phyloP scores from a whole-genome alignment of 2,113 vertebrate species.

The Cyprinodon variegatus region DNA sequence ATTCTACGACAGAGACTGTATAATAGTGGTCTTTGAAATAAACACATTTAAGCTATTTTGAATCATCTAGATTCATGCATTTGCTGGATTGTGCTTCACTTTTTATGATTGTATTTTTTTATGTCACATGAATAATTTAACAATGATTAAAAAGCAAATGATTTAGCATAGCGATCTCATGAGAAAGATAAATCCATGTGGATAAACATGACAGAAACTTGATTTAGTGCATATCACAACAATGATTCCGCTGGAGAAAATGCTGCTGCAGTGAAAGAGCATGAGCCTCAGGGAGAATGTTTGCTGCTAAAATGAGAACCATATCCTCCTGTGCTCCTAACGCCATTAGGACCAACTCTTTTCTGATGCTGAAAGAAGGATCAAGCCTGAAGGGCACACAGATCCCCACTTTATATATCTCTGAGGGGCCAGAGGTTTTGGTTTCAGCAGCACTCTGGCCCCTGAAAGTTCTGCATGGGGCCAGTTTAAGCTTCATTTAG shows the following conservation, averaged over 20 bases:
- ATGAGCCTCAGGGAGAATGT: conserved; percentile 33
- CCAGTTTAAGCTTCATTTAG: conserved; percentile 51
- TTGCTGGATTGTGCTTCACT: conserved; percentile 15
- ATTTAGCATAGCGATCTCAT: conserved; percentile 9
- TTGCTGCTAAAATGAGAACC: conserved; percentile 64
- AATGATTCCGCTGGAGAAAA: conserved; percentile 28
- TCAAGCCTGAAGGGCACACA: conserved; percentile 36
- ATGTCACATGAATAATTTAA: conserved; percentile 13
- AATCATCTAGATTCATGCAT: conserved; percentile 10
- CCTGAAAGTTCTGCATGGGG: conserved; percentile 45
- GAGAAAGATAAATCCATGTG: conserved; percentile 3
- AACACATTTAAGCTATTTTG: conserved; percentile 20
- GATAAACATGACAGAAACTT: conserved; percentile 19
- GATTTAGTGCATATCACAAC: conserved; percentile 35
- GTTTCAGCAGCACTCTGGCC: conserved; percentile 55
- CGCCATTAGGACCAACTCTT: conserved; percentile 54
- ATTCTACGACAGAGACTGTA: background rate
- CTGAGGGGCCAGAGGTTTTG: conserved; percentile 52
- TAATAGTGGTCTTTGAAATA: background rate
- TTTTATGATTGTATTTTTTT: background rate
- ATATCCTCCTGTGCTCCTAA: conserved; percentile 35
- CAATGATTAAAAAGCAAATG: background rate
- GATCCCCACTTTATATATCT: conserved; percentile 71
- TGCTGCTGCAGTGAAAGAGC: conserved; percentile 20
- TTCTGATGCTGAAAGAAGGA: conserved; percentile 37